Base-by-base conservation (phyloP, 2,888 invertebrate genomes). In the Sicus ferrugineus region DNA sequence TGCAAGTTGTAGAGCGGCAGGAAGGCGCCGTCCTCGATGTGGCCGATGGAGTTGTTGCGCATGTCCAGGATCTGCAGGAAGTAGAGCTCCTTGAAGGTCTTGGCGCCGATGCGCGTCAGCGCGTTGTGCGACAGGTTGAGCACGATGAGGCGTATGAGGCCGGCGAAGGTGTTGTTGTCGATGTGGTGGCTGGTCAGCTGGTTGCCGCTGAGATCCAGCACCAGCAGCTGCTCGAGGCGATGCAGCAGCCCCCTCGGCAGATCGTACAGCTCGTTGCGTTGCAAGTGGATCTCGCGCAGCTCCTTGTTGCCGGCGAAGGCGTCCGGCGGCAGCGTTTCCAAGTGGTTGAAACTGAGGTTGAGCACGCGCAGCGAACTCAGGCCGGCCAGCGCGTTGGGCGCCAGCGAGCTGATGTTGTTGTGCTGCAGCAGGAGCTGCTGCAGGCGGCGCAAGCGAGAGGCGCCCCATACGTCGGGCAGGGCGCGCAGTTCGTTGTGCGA, bases 11-110 rank as follows among this genome's bases (percentile, higher is more conserved):
- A 94, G 62, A 96, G 88, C 1, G 95, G 93, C 79, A 93, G 84
- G 80, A 97, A 96, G 59, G 95, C 93, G 80, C 93, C 93, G 79
- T 94, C 93, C 87, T 94, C 93, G 75, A 95, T 92, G 80, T 92
- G 93, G n/a, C 92, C 92, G 78, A 96, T 93, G 9, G 93, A 92
- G 82, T 96, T 96, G 83, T 94, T 94, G 78, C 92, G 90, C 77
- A 96, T 87, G 83, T 94, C 93, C 69, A 96, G 88, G 73, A 93
- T 94, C 87, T 95, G 94, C 69, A 96, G 87, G 80, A 94, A 93
- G 82, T 92, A 93, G 73, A 96, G 86, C 81, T 95, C 94, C 84
- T 93, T 93, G 85, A 96, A 96, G 65, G 93, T 94, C 77, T 90
- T 90, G 19, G 92, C 90, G 78, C 94, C 94, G 75, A 96, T 90